Conservation (phyloP, 1,140 invertebrate species). For the Drosophila arizonae region DNA sequence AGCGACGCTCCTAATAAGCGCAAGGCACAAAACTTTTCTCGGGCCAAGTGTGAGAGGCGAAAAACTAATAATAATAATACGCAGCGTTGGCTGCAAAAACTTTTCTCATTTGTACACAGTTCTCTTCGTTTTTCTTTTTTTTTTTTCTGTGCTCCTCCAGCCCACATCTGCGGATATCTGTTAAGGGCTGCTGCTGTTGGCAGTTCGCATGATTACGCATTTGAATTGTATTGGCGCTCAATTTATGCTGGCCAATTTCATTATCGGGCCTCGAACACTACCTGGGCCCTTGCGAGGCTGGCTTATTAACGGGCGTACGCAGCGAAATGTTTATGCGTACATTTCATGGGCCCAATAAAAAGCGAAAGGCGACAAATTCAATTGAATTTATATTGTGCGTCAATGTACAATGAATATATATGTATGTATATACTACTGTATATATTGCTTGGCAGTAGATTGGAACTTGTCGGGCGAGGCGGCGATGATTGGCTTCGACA, state of each 20-base stretch:
- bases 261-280: conserved; percentile 14
- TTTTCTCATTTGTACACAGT: conserved; percentile 76
- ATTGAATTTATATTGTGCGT: conserved; percentile 65
- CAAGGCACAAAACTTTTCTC: conserved; percentile 57
- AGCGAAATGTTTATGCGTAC: conserved; percentile 26
- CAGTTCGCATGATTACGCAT: conserved; percentile 74
- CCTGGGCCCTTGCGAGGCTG: conserved; percentile 10
- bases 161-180: conserved; percentile 3
- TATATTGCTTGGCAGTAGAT: conserved; percentile 28
- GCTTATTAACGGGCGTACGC: conserved; percentile 43
- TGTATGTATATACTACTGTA: no score
- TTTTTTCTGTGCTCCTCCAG: not conserved
- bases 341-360: conserved; percentile 68
- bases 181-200: conserved; percentile 3
- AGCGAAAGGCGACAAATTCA: conserved; percentile 66
- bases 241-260: conserved; percentile 47
- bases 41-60: conserved; percentile 39
- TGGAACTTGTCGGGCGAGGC: conserved; percentile 11
- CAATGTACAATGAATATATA: conserved; percentile 5
- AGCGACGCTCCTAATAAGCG: conserved; percentile 38
- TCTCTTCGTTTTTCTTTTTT: not conserved
- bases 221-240: conserved; percentile 70
- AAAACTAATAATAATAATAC: conserved; percentile 81
- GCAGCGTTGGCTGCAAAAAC: conserved; percentile 62
- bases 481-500: conserved; percentile 67